Evolutionary conservation across 2,888 invertebrate species (phyloP).

Genomic region (Folsomia candida): DNA sequence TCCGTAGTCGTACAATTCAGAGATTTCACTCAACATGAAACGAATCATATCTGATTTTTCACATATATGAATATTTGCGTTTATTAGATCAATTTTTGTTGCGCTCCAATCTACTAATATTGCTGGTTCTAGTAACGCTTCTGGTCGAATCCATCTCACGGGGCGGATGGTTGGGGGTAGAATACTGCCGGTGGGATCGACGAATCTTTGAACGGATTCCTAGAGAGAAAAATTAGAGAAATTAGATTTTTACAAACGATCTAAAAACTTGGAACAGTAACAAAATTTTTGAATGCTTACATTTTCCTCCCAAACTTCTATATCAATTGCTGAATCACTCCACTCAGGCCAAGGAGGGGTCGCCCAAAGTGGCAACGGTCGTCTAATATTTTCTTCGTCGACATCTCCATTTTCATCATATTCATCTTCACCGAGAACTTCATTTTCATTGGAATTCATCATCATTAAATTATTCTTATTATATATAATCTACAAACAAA

Average conservation of each 20-base stretch:
- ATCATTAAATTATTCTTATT: no score
- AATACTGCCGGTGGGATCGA: slow-evolving; percentile 20
- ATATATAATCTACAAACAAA: no score
- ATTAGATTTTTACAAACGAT: neutral
- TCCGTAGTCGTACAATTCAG: slow-evolving; percentile 34
- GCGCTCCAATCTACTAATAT: slow-evolving; percentile 13
- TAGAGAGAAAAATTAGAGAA: neutral
- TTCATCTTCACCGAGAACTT: neutral
- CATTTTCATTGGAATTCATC: neutral
- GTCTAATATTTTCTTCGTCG: neutral
- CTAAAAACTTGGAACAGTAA: no score
- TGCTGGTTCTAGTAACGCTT: slow-evolving; percentile 22
- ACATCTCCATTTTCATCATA: neutral
- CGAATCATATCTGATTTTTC: slow-evolving; percentile 26
- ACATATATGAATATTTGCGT: slow-evolving; percentile 34
- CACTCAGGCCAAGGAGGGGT: slow-evolving; percentile 37
- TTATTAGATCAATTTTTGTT: slow-evolving; percentile 26
- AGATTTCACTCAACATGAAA: slow-evolving; percentile 33
- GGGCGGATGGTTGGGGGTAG: slow-evolving; percentile 19
- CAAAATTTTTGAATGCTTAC: no score
- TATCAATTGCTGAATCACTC: slow-evolving; percentile 28
- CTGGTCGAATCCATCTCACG: slow-evolving; percentile 33
- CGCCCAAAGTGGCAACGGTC: slow-evolving; percentile 6
- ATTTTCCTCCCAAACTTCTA: slow-evolving; percentile 20
- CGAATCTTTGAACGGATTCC: slow-evolving; percentile 15